Base-by-base conservation (phyloP, 2,888 invertebrate species). In the Rhopalosiphum nymphaeae region DNA sequence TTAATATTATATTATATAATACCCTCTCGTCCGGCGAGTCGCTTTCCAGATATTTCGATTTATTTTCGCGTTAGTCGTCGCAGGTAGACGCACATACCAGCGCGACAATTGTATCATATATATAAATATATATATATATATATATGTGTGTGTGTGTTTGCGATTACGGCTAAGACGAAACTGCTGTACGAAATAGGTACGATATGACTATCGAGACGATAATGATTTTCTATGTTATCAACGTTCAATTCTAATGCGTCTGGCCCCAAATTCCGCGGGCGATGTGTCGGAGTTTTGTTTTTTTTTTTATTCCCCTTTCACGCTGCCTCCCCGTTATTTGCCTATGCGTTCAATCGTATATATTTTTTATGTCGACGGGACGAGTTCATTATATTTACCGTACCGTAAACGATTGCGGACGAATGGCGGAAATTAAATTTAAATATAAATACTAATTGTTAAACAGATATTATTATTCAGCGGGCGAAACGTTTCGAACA, bases 391-490 rank as follows among this genome's bases (percentile, higher is more conserved):
- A 67, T 90, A 67, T 90, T 67, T 90, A 90, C 67, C 46, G 90
- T 90, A 13, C 67, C n/a, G 57, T 29, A 90, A 67, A 90, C 90
- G 67, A 90, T 67, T 90, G 46, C 49, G 67, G n/a, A 90, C 90
- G 61, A 36, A 67, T 26, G 11, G 67, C 49, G 67, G 67, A 67
- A 67, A 90, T 67, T 49, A n/a, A 90, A 90, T 90, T 90, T 90
- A 90, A 90, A 90, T 67, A 90, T 36, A 78, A 36, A 61, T 57
- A 89, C 90, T 90, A 49, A 89, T 67, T 46, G 90, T 90, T 67
- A 46, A 90, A 67, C 67, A n/a, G n/a, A 61, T 46, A 61, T 46
- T 46, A 61, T 46, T 67, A 90, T 90, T 67, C 90, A 67, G n/a
- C 46, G n/a, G 46, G 44, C 46, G 46, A 67, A 57, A 29, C 57